Base-by-base conservation (phyloP, 1,140 invertebrate species). In the Chelonus insularis region DNA sequence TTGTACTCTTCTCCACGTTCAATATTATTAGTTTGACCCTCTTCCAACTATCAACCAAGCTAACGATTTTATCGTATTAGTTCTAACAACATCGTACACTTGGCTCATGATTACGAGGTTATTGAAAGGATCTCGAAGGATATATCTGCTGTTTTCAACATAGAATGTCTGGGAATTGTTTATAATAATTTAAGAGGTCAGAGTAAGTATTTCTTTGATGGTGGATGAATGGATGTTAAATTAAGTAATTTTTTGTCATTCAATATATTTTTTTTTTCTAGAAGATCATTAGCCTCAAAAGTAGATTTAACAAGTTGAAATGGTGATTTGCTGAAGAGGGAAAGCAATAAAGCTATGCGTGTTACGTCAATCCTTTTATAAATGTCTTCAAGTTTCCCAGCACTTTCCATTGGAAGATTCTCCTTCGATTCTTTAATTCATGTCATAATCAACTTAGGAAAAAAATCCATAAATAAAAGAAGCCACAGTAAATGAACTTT, bases 1-100 rank as follows among this genome's bases (percentile, higher is more conserved):
- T 62, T 62, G 60, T 39, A 62, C 60, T 62, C 56, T 50, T 20
- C 54, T 36, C 12, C 1, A 52, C 21, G 16, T 12, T 23, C 50
- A 52, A 36, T 52, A 52, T 52, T 52, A 52, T 52, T 23, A 14
- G 32, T 52, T 1, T 18, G 32, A 52, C 32, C 50, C 25, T 34
- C 32, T 36, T 52, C 11, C 37, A 39, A 36, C 32, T 3, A 11
- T 5, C 14, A 1, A 52, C 50, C 2, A 12, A 52, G 32, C 36
- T n/a, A 16, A 37, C 50, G 14, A 36, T 12, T 12, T 16, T 16
- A 52, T 9, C 8, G 32, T 36, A 34, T 23, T 8, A 18, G 14
- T 45, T 21, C 18, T 45, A 16, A 8, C 16, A 45, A 45, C 37
- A 39, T 39, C 14, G 11, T 12, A 39, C n/a, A n/a, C n/a, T n/a